Evolutionary conservation across 2,113 vertebrate species (phyloP).

Genomic region (Amphiprion ocellaris): DNA sequence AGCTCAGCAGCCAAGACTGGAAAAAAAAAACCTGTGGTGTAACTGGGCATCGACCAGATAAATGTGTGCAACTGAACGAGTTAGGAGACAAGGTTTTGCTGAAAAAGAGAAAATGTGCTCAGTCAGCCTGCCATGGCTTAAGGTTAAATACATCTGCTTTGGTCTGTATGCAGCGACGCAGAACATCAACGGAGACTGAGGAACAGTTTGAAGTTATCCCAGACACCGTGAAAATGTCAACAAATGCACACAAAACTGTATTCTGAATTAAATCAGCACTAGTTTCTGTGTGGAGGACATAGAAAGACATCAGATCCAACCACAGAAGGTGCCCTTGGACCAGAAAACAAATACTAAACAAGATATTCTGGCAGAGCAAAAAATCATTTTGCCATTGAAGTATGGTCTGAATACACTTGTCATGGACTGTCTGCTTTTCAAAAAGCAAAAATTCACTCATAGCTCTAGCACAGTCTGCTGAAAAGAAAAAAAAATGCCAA

Average conservation of each 20-base stretch:
- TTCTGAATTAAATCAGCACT: background rate
- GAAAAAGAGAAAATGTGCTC: slow-evolving; percentile 53
- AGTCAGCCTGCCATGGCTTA: slow-evolving; percentile 50
- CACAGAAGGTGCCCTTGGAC: no score
- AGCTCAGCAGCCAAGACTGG: slow-evolving; percentile 34
- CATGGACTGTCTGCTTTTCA: slow-evolving; percentile 1
- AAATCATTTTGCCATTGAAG: background rate
- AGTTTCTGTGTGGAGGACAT: background rate
- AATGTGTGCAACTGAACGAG: slow-evolving; percentile 46
- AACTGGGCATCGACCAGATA: slow-evolving; percentile 59
- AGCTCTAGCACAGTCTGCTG: background rate
- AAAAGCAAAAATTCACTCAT: background rate
- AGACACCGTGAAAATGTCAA: background rate
- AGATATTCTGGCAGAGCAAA: background rate
- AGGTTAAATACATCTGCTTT: slow-evolving; percentile 50
- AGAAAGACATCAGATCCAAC: no score
- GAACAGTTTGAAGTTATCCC: slow-evolving; percentile 27
- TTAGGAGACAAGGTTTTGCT: slow-evolving; percentile 29
- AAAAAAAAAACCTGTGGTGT: slow-evolving; percentile 23
- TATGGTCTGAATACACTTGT: background rate
- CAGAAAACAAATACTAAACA: background rate
- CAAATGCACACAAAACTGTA: background rate
- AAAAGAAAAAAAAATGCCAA: slow-evolving; percentile 4
- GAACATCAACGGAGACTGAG: slow-evolving; percentile 31
- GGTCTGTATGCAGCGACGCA: slow-evolving; percentile 26